Percentiles rank a stretch among this genome's conserved stretches.
Conservation (phyloP, 2,888 invertebrate genomes). For the Caenorhabditis panamensis region DNA sequence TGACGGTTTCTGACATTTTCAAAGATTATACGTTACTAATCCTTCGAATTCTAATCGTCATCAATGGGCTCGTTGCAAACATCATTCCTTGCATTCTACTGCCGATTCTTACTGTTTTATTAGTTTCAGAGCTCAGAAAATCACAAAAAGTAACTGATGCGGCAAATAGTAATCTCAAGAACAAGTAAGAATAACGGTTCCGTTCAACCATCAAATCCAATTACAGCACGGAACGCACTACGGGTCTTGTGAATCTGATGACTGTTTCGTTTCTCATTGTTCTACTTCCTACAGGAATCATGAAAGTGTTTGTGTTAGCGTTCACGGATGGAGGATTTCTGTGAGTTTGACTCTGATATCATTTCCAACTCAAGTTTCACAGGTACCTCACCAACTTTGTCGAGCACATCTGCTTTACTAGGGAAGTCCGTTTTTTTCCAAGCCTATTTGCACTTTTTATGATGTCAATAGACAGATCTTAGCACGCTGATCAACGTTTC, state of each 20-base stretch:
- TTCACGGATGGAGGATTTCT: background rate
- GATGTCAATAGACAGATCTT: too few relatives aligned
- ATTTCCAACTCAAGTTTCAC: too few relatives aligned
- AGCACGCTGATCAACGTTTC: too few relatives aligned
- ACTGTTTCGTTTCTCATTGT: slow-evolving; percentile 14
- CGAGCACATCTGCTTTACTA: too few relatives aligned
- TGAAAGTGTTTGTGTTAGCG: slow-evolving; percentile 15
- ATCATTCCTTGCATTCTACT: slow-evolving; percentile 14
- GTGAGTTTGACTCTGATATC: too few relatives aligned
- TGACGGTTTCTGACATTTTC: too few relatives aligned
- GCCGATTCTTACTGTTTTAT: background rate
- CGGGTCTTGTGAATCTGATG: slow-evolving; percentile 2
- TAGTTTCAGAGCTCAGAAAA: slow-evolving; percentile 3
- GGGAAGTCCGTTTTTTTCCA: too few relatives aligned
- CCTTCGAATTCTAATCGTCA: too few relatives aligned
- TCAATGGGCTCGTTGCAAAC: background rate
- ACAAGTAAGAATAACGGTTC: background rate
- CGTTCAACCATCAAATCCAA: too few relatives aligned
- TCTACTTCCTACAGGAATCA: slow-evolving; percentile 13
- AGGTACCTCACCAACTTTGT: background rate
- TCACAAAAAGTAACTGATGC: background rate
- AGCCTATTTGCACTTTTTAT: too few relatives aligned
- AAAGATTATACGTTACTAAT: too few relatives aligned
- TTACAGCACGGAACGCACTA: slow-evolving; percentile 18
- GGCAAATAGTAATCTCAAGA: background rate